A percentile compares a stretch with the other conserved stretches of the same genome.
These are phyloP conservation scores for Drosophila subpulchrella DNA, from an alignment of 1,140 invertebrate genomes.

Conservation along the genomic window DNA sequence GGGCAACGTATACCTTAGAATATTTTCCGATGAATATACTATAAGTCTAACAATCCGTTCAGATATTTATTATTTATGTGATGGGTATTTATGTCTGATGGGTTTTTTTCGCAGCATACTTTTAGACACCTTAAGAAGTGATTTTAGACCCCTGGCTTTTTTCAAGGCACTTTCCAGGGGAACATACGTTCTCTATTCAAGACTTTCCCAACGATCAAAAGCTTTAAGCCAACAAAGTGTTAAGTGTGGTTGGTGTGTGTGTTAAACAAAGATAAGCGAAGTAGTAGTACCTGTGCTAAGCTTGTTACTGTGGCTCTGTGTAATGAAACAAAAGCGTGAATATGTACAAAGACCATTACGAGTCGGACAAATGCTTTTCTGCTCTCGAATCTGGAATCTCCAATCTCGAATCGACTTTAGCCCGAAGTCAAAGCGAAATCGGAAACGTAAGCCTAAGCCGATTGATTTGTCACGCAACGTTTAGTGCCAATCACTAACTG, in stretches of 20 bases:
- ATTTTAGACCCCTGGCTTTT: background rate
- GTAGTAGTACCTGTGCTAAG: constrained; percentile 53
- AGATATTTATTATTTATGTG: too few relatives aligned
- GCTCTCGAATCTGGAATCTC: constrained; percentile 7
- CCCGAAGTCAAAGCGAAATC: constrained; percentile 36
- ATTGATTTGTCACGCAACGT: constrained; percentile 81
- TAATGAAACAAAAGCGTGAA: constrained; percentile 51
- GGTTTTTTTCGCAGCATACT: background rate
- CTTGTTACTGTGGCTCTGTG: constrained; percentile 35
- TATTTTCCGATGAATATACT: background rate
- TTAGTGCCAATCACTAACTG: constrained; percentile 62
- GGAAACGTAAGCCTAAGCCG: constrained; percentile 73
- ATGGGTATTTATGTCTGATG: too few relatives aligned
- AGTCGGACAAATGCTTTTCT: constrained; percentile 30
- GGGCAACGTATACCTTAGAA: background rate
- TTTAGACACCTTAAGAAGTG: background rate
- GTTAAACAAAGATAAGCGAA: constrained; percentile 31
- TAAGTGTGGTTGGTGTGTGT: constrained; percentile 40
- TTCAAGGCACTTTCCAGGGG: background rate
- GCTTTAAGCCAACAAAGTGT: constrained; percentile 14
- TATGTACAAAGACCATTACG: constrained; percentile 50
- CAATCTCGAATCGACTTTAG: constrained; percentile 26
- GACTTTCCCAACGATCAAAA: background rate
- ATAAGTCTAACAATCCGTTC: too few relatives aligned
- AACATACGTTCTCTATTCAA: background rate